Evolutionary conservation across 2,888 invertebrate species (phyloP).

Genomic region (Zaprionus lineosus): DNA sequence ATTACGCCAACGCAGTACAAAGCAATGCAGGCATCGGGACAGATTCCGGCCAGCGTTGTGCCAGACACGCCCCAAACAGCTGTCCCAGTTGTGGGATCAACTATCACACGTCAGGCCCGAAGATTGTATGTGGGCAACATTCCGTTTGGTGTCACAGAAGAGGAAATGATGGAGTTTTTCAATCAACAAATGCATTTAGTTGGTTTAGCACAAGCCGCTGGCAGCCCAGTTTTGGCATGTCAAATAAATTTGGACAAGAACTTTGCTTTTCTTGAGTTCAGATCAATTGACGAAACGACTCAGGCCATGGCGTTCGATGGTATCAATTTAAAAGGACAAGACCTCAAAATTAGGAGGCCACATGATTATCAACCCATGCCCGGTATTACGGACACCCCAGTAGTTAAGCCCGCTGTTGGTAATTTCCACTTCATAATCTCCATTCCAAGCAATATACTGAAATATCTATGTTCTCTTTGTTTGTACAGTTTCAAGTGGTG

Average conservation of each 20-base stretch:
- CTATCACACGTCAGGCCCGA: constrained; percentile 97
- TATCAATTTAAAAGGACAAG: constrained; percentile 99
- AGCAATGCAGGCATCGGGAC: constrained; percentile 95
- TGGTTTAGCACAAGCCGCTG: constrained; percentile 98
- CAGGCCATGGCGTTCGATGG: constrained; percentile 99
- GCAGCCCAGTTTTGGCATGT: constrained; percentile 98
- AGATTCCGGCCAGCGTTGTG: constrained; percentile 96
- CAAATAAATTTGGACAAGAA: constrained; percentile 99
- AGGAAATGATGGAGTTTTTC: constrained; percentile 99
- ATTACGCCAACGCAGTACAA: constrained; percentile 97
- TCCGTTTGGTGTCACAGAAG: constrained; percentile 99
- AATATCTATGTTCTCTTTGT: not conserved
- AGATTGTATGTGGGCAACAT: constrained; percentile 98
- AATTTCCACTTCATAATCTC: no score
- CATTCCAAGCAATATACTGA: no score
- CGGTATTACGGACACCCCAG: constrained; percentile 94
- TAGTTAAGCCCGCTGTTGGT: constrained; percentile 92
- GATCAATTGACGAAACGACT: constrained; percentile 98
- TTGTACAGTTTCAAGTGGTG: constrained; percentile 84
- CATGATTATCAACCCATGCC: constrained; percentile 99
- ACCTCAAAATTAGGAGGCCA: constrained; percentile 97
- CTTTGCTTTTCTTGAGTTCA: constrained; percentile 99
- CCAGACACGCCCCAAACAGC: constrained; percentile 96
- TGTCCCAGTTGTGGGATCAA: constrained; percentile 98
- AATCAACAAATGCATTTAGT: constrained; percentile 99